A percentile compares a stretch with the other conserved stretches of the same genome.
phyloP scores from a whole-genome alignment of 2,113 vertebrate genomes.

The Mola mola region DNA sequence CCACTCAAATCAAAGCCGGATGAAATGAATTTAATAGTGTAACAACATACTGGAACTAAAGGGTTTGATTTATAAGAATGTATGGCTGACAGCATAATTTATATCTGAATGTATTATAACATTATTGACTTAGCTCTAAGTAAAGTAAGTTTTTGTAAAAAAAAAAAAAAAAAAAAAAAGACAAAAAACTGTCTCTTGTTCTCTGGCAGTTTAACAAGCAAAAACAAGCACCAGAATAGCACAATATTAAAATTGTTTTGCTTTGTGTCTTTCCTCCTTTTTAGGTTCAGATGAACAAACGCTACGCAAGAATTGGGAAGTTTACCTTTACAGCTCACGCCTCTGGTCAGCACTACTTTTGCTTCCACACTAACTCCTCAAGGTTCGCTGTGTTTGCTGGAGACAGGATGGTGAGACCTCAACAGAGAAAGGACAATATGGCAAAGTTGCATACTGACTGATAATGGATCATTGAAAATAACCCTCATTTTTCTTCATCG shows the following conservation, averaged over 20 bases:
- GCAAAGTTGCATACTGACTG: background rate
- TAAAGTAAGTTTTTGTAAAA: too few species aligned
- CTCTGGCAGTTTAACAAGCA: background rate
- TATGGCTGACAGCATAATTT: background rate
- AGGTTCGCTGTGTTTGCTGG: conserved; percentile 82
- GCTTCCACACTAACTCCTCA: conserved; percentile 90
- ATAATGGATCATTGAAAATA: background rate
- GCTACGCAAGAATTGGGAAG: conserved; percentile 84
- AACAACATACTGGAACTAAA: background rate
- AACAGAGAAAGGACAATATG: conserved; percentile 9
- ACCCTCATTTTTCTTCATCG: background rate
- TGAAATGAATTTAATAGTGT: background rate
- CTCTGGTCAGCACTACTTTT: conserved; percentile 87
- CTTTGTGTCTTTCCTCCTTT: conserved; percentile 17
- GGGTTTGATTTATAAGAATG: background rate
- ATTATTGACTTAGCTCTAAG: too few species aligned
- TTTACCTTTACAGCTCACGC: conserved; percentile 88
- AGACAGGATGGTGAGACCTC: conserved; percentile 85
- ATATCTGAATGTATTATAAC: background rate
- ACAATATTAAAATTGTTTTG: background rate
- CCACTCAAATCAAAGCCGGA: conserved; percentile 9
- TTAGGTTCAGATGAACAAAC: conserved; percentile 86
- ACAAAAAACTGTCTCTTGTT: too few species aligned
- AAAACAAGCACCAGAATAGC: background rate
- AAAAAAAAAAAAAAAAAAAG: too few species aligned